Percentiles rank a stretch among this genome's conserved stretches.
phyloP scores from a whole-genome alignment of 2,797 vertebrate genomes.

The Chrosomus eos region DNA sequence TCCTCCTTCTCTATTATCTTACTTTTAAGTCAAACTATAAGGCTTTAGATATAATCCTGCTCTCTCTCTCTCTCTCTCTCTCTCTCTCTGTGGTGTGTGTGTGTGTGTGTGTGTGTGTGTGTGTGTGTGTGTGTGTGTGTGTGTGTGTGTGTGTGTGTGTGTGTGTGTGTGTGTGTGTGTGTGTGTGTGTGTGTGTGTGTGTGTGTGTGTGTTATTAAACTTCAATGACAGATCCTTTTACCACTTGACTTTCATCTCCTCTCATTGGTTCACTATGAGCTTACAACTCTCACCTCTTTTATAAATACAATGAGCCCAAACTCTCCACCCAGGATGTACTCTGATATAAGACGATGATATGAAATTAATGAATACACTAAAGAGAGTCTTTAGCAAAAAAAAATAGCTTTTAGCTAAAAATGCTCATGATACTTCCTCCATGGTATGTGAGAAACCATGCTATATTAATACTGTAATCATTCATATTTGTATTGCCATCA shows the following conservation, averaged over 20 bases:
- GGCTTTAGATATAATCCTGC: slow-evolving; percentile 61
- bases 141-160: not conserved
- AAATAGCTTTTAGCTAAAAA: not conserved
- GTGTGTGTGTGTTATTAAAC: slow-evolving; percentile 66
- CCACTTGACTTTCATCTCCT: slow-evolving; percentile 64
- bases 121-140: not conserved
- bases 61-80: slow-evolving; percentile 34
- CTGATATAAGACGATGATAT: not conserved
- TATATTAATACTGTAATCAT: not conserved
- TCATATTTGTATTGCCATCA: not conserved
- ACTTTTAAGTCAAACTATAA: slow-evolving; percentile 57
- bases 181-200: not conserved
- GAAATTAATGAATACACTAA: slow-evolving; percentile 4
- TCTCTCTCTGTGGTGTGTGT: too few species aligned
- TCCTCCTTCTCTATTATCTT: not conserved
- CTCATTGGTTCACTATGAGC: not conserved
- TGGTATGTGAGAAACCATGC: not conserved
- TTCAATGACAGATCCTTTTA: slow-evolving; percentile 76
- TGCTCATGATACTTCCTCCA: not conserved
- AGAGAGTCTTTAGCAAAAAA: not conserved
- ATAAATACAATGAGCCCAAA: slow-evolving; percentile 25
- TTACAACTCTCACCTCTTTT: slow-evolving; percentile 62
- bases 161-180: not conserved
- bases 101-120: not conserved
- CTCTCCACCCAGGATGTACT: not conserved